Percentiles rank a stretch among this genome's conserved stretches.
Evolutionary conservation across 2,888 invertebrate genomes (phyloP).

Genomic region (Agapetus fuscipes): DNA sequence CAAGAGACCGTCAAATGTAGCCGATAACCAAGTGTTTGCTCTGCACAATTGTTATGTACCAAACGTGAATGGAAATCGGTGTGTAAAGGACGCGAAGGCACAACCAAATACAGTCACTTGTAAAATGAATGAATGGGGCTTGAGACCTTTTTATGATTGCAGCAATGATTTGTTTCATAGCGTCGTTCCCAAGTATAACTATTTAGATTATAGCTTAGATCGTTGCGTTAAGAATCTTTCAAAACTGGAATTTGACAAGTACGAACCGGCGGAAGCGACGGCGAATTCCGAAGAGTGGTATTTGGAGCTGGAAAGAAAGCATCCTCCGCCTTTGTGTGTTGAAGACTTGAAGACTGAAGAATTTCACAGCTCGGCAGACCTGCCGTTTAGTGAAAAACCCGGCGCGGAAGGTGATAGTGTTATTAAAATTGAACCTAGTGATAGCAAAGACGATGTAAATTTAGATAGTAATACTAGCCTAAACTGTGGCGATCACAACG

Average conservation of each 20-base stretch:
- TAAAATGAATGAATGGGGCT: slow-evolving; percentile 14
- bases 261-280: slow-evolving; percentile 28
- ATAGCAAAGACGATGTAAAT: slow-evolving; percentile 11
- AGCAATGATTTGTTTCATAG: slow-evolving; percentile 31
- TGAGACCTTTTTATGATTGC: slow-evolving; percentile 20
- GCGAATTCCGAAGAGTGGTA: slow-evolving; percentile 20
- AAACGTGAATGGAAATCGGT: slow-evolving; percentile 51
- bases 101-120: slow-evolving; percentile 8
- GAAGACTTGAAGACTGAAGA: slow-evolving; percentile 7
- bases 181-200: slow-evolving; percentile 26
- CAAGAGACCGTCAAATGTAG: slow-evolving; percentile 23
- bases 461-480: slow-evolving; percentile 15
- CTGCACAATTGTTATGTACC: slow-evolving; percentile 46
- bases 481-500: slow-evolving; percentile 2
- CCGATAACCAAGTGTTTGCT: slow-evolving; percentile 41
- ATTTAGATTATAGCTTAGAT: slow-evolving; percentile 43
- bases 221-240: slow-evolving; percentile 36
- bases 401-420: slow-evolving; percentile 10
- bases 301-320: slow-evolving; percentile 11
- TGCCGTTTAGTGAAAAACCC: slow-evolving; percentile 28
- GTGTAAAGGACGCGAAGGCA: slow-evolving; percentile 7
- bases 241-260: slow-evolving; percentile 31
- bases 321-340: neutral
- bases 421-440: slow-evolving; percentile 6
- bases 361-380: slow-evolving; percentile 27